Conservation (phyloP, 2,113 vertebrate genomes). For the Erythrocercus mccallii region DNA sequence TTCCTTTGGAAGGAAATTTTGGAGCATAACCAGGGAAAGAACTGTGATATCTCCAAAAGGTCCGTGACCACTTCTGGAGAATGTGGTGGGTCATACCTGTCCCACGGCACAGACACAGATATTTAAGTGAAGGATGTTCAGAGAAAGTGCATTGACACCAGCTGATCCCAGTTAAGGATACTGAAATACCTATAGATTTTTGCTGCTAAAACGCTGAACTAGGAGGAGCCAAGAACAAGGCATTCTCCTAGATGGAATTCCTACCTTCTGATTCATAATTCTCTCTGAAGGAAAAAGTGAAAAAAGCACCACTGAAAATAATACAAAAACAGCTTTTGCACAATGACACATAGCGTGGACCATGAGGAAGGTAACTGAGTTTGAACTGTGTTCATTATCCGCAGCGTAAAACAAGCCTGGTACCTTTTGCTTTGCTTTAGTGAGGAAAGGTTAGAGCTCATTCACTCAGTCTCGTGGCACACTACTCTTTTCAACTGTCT, state of each 20-base stretch:
- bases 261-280: background rate
- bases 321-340: background rate
- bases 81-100: background rate
- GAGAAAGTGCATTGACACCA: background rate
- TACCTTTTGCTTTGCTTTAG: constrained; percentile 27
- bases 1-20: background rate
- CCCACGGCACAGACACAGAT: background rate
- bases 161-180: background rate
- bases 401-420: background rate
- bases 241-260: background rate
- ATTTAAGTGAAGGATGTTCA: background rate
- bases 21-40: background rate
- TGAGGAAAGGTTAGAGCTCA: constrained; percentile 41
- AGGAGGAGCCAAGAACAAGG: background rate
- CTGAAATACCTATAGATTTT: background rate
- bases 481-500: constrained; percentile 43
- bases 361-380: background rate
- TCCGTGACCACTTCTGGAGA: background rate
- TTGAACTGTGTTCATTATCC: constrained; percentile 24
- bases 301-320: background rate
- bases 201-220: background rate
- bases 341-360: background rate
- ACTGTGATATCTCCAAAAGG: rapidly evolving
- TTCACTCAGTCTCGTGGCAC: background rate
- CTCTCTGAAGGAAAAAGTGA: background rate